These are phyloP conservation scores for Pristionchus arcanus DNA, from an alignment of 2,888 invertebrate genomes.

Conservation along the genomic window DNA sequence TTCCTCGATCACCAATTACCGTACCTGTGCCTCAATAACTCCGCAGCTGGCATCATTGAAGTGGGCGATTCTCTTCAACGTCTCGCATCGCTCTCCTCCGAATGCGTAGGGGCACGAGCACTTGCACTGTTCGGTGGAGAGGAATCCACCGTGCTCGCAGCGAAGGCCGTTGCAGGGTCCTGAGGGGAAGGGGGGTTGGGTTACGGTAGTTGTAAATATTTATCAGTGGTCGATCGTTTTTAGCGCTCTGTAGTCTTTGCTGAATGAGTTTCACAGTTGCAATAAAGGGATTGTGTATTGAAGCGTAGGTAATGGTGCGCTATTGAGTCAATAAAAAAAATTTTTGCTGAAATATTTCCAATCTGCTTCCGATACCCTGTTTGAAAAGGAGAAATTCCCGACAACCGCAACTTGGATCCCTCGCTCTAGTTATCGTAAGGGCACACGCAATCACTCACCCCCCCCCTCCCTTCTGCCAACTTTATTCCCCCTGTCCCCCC, in stretches of 20 bases:
- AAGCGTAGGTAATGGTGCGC: too few species aligned
- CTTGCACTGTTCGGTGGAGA: constrained; percentile 58
- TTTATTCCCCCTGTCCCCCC: not conserved
- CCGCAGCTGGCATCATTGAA: constrained; percentile 69
- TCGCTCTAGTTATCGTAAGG: not conserved
- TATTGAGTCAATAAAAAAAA: too few species aligned
- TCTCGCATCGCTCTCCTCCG: constrained; percentile 63
- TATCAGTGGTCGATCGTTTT: too few species aligned
- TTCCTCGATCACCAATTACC: too few species aligned
- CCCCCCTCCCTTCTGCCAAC: not conserved
- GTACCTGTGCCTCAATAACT: constrained; percentile 58
- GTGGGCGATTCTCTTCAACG: constrained; percentile 47
- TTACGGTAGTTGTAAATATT: not conserved
- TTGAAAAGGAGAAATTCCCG: too few species aligned
- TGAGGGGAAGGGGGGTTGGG: constrained; percentile 1
- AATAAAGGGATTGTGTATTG: too few species aligned
- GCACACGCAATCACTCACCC: constrained; percentile 16
- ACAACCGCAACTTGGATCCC: too few species aligned
- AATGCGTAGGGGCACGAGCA: constrained; percentile 69
- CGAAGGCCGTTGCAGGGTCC: constrained; percentile 38
- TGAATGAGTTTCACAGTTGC: too few species aligned
- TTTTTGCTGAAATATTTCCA: too few species aligned
- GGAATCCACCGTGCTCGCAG: constrained; percentile 51
- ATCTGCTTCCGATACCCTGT: too few species aligned
- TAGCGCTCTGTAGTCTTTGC: too few species aligned